Evolutionary conservation across 2,888 invertebrate genomes (phyloP).

Genomic region (Polydrusus tereticollis): DNA sequence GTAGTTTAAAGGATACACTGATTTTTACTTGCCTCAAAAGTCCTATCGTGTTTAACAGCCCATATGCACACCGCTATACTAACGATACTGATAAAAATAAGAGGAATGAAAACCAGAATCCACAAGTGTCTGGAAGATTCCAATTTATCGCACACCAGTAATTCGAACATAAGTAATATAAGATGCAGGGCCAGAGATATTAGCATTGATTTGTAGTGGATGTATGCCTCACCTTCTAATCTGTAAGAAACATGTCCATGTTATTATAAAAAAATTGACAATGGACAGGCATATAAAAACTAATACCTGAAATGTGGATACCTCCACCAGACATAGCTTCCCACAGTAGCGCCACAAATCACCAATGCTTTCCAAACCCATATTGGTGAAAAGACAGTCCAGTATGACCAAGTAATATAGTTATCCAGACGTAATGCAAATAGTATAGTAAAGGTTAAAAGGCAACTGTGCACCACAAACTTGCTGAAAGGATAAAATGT

Average conservation of each 20-base stretch:
- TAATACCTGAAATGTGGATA: constrained; percentile 92
- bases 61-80: constrained; percentile 98
- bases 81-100: constrained; percentile 96
- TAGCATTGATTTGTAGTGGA: constrained; percentile 98
- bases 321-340: constrained; percentile 96
- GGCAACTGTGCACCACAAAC: constrained; percentile 94
- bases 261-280: not conserved
- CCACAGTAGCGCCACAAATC: constrained; percentile 89
- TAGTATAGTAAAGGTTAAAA: constrained; percentile 91
- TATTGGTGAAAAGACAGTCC: constrained; percentile 95
- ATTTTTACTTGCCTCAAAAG: constrained; percentile 92
- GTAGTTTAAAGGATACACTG: too few species aligned
- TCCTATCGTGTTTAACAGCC: constrained; percentile 98
- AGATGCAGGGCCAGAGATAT: constrained; percentile 95
- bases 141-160: constrained; percentile 95
- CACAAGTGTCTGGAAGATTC: constrained; percentile 88
- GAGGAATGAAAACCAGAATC: constrained; percentile 94
- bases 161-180: constrained; percentile 95
- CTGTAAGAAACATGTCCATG: constrained; percentile 68
- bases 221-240: constrained; percentile 94
- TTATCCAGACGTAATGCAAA: constrained; percentile 93
- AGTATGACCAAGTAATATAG: constrained; percentile 92
- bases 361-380: constrained; percentile 98
- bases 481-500: too few species aligned
- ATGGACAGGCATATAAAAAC: constrained; percentile 44